phyloP scores from a whole-genome alignment of 2,113 vertebrate species.

The Mirza zaza region DNA sequence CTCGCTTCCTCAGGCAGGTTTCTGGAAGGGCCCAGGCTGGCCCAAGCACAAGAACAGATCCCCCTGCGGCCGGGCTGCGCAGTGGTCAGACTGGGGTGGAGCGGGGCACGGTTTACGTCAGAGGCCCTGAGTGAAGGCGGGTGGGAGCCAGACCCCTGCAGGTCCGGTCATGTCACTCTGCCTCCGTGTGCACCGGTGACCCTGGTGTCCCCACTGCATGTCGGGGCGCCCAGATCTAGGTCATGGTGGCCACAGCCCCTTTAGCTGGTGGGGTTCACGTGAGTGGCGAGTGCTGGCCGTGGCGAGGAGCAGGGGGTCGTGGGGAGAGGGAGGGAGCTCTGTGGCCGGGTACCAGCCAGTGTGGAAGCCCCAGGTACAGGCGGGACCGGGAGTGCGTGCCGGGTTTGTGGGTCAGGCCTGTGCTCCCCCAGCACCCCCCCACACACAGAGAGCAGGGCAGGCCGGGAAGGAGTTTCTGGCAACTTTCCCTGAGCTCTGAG shows the following conservation, averaged over 20 bases:
- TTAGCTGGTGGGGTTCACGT: neutral
- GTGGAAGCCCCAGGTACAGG: accelerated
- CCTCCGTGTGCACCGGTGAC: neutral
- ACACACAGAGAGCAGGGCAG: neutral
- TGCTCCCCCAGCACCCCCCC: neutral
- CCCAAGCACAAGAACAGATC: no score
- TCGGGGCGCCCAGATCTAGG: accelerated
- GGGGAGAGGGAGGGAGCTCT: neutral
- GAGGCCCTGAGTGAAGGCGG: no score
- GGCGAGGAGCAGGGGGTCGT: neutral
- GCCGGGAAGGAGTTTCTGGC: neutral
- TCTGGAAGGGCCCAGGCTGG: neutral
- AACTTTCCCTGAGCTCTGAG: neutral
- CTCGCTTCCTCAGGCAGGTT: no score
- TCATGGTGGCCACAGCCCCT: accelerated
- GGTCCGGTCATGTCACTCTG: neutral
- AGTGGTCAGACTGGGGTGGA: neutral
- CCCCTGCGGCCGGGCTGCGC: accelerated
- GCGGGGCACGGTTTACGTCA: no score
- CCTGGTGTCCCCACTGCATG: neutral
- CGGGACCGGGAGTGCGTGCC: accelerated
- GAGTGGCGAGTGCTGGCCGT: neutral
- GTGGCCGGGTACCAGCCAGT: accelerated
- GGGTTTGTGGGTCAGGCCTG: no score
- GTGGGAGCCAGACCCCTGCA: neutral